Evolutionary conservation across 2,113 vertebrate genomes (phyloP).

Genomic region (Oryzias curvinotus): DNA sequence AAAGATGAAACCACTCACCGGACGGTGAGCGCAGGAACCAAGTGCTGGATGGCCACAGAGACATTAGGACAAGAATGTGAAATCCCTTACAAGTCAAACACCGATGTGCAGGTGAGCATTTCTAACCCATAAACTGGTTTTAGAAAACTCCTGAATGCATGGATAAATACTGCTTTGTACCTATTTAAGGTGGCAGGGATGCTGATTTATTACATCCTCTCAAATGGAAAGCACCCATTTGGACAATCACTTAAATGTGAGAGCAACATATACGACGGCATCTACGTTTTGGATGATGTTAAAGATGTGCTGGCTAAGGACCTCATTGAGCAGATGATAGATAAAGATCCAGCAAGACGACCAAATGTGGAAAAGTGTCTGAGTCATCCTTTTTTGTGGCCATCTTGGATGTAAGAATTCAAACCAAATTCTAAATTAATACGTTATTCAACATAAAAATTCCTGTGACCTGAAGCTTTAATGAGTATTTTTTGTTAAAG

Average conservation of each 20-base stretch:
- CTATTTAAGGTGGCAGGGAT: conserved; percentile 68
- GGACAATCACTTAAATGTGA: conserved; percentile 19
- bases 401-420: conserved; percentile 11
- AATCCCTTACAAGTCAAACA: conserved; percentile 56
- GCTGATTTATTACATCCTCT: conserved; percentile 69
- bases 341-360: conserved; percentile 42
- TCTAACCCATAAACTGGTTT: accelerated
- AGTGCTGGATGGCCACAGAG: conserved; percentile 69
- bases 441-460: too few species aligned
- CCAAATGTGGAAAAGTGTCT: conserved; percentile 58
- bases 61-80: conserved; percentile 23
- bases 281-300: conserved; percentile 53
- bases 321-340: conserved; percentile 67
- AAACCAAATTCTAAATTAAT: neutral
- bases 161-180: neutral
- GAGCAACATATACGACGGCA: conserved; percentile 35
- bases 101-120: conserved; percentile 65
- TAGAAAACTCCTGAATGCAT: neutral
- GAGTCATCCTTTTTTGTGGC: conserved; percentile 71
- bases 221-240: conserved; percentile 71
- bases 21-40: conserved; percentile 60
- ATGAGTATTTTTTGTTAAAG: conserved; percentile 20
- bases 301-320: conserved; percentile 61
- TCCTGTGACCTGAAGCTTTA: too few species aligned
- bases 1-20: conserved; percentile 39